Evolutionary conservation across 2,797 vertebrate genomes (phyloP), one percentile per base, ranked within the genome.

Genomic region (Moxostoma hubbsi): DNA sequence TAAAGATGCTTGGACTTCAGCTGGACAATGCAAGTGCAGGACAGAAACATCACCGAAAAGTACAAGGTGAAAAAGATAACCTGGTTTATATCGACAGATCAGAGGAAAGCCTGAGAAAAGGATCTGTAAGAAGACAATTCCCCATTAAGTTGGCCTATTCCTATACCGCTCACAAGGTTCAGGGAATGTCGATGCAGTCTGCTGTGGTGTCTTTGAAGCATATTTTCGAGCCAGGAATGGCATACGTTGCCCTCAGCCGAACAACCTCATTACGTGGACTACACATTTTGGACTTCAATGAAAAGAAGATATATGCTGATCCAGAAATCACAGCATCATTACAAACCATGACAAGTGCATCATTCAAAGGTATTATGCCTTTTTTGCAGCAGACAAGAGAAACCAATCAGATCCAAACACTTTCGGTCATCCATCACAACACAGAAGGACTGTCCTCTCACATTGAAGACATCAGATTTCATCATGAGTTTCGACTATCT

Each of bases 201-300:
- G 63, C 74, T 13, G 63, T 76, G 9, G 49, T 36, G 74, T 67
- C 4, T 67, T 73, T 78, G n/a, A 63, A 63, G 36, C 15, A 24
- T 7, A 50, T 71, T 5, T 71, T 78, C 43, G 66, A 78, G 68
- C 5, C 57, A 5, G 66, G 76, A 11, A 71, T 78, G 76, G 76
- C 66, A 11, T 78, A 78, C 53, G 66, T 71, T 7, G 66, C 76
- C 49, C 51, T 78, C 46, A 62, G 57, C 57, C 49, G 57, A 62
- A 62, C 50, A 7, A 78, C 66, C 11, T 72, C 64, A 9, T 12
- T 77, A 10, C n/a, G 58, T 36, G 75, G 54, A 57, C 53, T 68
- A 1, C 51, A 77, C n/a, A 59, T 77, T 54, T 57, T 68, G 7
- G 36, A 68, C 10, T 77, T 68, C 50, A 45, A 68, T 49, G 64